phyloP scores from a whole-genome alignment of 2,113 vertebrate species.

The Camelus bactrianus region DNA sequence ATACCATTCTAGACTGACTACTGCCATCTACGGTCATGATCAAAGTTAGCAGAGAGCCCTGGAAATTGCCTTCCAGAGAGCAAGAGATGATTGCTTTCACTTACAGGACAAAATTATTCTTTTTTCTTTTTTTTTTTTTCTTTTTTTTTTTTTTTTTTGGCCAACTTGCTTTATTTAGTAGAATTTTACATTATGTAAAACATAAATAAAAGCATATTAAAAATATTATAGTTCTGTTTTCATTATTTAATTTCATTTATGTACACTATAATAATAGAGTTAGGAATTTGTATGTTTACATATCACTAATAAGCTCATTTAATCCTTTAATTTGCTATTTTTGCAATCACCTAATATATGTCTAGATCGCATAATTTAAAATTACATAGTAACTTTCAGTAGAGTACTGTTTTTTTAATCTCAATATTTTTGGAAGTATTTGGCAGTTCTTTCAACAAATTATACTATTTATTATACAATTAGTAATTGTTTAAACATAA shows the following conservation, averaged over 20 bases:
- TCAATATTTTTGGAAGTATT: slow-evolving; percentile 76
- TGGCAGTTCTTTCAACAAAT: slow-evolving; percentile 82
- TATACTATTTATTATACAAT: slow-evolving; percentile 62
- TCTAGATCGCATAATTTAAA: slow-evolving; percentile 80
- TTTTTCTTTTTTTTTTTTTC: too few relatives aligned
- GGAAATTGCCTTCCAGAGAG: too few relatives aligned
- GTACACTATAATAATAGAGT: slow-evolving; percentile 84
- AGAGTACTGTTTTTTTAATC: slow-evolving; percentile 60
- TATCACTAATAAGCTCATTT: slow-evolving; percentile 84
- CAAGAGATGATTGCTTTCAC: too few relatives aligned
- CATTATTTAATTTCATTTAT: slow-evolving; percentile 90
- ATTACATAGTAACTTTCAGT: slow-evolving; percentile 79
- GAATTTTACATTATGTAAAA: slow-evolving; percentile 89
- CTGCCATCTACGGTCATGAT: too few relatives aligned
- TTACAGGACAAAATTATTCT: slow-evolving; percentile 82
- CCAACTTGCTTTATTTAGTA: slow-evolving; percentile 85
- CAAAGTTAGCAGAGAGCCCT: too few relatives aligned
- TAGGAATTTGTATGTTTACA: slow-evolving; percentile 86
- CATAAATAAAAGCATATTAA: slow-evolving; percentile 89
- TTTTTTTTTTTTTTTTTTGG: slow-evolving; percentile 55
- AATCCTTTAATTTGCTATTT: slow-evolving; percentile 79
- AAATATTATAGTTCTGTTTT: slow-evolving; percentile 88
- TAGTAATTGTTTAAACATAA: slow-evolving; percentile 69
- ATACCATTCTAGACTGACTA: too few relatives aligned
- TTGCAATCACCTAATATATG: slow-evolving; percentile 78